These are phyloP conservation scores for Aplochiton taeniatus DNA, from an alignment of 2,797 vertebrate species.

Conservation along the genomic window DNA sequence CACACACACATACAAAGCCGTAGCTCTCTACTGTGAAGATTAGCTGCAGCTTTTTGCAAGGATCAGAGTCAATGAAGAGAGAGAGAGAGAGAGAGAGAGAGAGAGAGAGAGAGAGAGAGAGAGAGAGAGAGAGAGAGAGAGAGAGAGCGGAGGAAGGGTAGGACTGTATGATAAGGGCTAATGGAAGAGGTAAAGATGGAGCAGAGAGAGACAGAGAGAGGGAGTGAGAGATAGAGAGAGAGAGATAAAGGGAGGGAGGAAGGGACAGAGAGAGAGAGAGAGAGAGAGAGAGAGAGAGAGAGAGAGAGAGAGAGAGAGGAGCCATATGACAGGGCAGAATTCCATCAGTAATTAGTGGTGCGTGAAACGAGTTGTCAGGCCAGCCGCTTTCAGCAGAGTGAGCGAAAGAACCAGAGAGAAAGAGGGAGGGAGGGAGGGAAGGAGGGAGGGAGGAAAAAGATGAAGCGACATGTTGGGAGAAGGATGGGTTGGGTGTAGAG, in stretches of 20 bases:
- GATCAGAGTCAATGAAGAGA: conserved; percentile 7
- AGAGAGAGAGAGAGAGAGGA: conserved; percentile 25
- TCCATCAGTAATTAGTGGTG: conserved; percentile 61
- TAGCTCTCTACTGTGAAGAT: background rate
- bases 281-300: conserved; percentile 13
- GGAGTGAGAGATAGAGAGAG: background rate
- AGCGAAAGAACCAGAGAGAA: conserved; percentile 19
- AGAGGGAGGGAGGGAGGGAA: conserved; percentile 27
- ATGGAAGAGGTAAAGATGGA: background rate
- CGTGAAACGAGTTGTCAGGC: conserved; percentile 58
- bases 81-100: conserved; percentile 6
- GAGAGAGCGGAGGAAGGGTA: background rate
- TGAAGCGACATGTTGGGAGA: no score
- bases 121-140: conserved; percentile 10
- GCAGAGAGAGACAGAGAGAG: conserved; percentile 12
- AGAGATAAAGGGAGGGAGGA: background rate
- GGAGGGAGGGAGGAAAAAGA: conserved; percentile 6
- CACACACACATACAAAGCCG: conserved; percentile 4
- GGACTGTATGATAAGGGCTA: conserved; percentile 17
- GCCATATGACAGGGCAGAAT: conserved; percentile 59
- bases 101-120: background rate
- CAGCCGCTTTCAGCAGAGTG: conserved; percentile 34
- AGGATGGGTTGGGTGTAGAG: no score
- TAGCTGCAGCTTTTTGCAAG: conserved; percentile 11
- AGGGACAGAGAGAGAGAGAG: conserved; percentile 10